Evolutionary conservation across 2,888 invertebrate genomes (phyloP), one percentile per base, ranked within the genome.

Genomic region (Subacronicta megacephala): DNA sequence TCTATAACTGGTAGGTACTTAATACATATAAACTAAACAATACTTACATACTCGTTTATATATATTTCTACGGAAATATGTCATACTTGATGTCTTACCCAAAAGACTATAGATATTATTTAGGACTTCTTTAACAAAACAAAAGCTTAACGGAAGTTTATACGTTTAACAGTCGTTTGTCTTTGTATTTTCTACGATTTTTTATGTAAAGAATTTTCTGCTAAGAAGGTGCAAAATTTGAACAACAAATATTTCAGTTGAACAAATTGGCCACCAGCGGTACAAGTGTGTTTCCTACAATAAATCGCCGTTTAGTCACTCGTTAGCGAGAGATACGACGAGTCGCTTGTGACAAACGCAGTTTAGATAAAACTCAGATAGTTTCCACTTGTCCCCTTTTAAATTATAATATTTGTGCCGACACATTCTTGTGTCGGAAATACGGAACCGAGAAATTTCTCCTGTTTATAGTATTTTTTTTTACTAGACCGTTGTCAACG

Each of bases 241-340:
- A 18, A 31, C 7, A 0, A 31, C 35, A 56, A 46, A 44, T 41
- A 61, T 41, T 37, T 56, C 18, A 31, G 46, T 37, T 23, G 36
- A 58, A 62, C 75, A 46, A 60, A 67, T 62, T 64, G 60, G 53
- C 62, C 7, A 59, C 36, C 47, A n/a, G n/a, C n/a, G 29, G n/a
- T 56, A 71, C 58, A 57, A 54, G 52, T 45, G 41, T 31, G 46
- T 62, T 64, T 61, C 46, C 36, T 62, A 35, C 47, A 33, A 60
- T 70, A 70, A 72, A 75, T 75, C 17, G 57, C 16, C 40, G 36
- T 60, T 66, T 57, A 51, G 51, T 33, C 54, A 17, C 66, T 75
- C 63, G 64, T 74, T 74, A 74, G 75, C 29, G 23, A 29, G 31
- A 72, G 62, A 72, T 74, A 74, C 59, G 49, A 45, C 63, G 50